These are phyloP conservation scores for Trichomalopsis sarcophagae DNA, from an alignment of 1,140 invertebrate species.

Conservation along the genomic window DNA sequence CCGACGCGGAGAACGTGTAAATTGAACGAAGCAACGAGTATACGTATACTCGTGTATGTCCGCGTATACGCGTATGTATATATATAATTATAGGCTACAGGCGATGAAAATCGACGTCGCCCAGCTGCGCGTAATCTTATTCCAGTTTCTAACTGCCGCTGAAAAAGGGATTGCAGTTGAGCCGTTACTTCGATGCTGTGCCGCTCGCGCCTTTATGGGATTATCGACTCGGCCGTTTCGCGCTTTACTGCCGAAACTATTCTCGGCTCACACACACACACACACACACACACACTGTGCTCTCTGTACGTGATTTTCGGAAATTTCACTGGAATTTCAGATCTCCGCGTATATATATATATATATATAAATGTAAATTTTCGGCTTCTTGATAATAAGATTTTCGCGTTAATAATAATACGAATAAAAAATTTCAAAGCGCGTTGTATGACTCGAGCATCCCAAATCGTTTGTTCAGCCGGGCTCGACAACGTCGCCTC, in stretches of 20 bases:
- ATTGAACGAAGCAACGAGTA: constrained; percentile 31
- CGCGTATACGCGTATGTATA: background rate
- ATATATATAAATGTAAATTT: no score
- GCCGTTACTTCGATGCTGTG: background rate
- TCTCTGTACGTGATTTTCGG: background rate
- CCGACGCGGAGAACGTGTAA: background rate
- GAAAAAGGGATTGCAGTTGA: constrained; percentile 55
- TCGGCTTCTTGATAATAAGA: no score
- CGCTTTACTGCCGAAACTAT: constrained; percentile 23
- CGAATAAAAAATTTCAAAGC: no score
- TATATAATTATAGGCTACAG: background rate
- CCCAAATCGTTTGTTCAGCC: background rate
- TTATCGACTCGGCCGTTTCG: constrained; percentile 44
- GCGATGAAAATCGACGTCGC: constrained; percentile 29
- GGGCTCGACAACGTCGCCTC: background rate
- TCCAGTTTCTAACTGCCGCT: constrained; percentile 51
- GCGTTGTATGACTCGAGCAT: no score
- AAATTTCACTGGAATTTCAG: background rate
- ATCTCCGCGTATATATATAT: background rate
- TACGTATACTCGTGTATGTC: no score
- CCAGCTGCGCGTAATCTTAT: constrained; percentile 57
- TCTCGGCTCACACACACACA: no score
- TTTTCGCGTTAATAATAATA: no score
- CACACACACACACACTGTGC: no score
- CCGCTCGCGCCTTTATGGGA: constrained; percentile 38